Percentiles rank a stretch among this genome's conserved stretches.
phyloP scores from a whole-genome alignment of 2,113 vertebrate genomes.

The Nibea coibor region DNA sequence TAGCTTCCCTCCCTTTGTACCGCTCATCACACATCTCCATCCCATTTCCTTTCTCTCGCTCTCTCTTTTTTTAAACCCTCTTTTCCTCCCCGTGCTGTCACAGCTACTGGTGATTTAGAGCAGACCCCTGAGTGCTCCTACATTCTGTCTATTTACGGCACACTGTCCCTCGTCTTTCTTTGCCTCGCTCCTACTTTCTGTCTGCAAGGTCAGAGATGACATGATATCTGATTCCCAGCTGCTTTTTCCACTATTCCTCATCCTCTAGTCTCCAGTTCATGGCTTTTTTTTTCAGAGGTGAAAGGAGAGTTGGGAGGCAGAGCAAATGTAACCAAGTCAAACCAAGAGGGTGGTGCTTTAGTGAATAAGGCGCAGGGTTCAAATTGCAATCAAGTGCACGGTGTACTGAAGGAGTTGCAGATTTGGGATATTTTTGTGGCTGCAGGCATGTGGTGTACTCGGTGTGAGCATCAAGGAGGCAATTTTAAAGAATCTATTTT shows the following conservation, averaged over 20 bases:
- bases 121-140: slow-evolving; percentile 26
- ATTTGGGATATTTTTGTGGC: slow-evolving; percentile 23
- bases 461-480: slow-evolving; percentile 19
- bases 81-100: slow-evolving; percentile 31
- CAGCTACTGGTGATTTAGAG: slow-evolving; percentile 58
- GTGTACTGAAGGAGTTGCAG: not conserved
- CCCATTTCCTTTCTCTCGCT: slow-evolving; percentile 14
- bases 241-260: slow-evolving; percentile 29
- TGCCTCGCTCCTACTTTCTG: slow-evolving; percentile 3
- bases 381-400: slow-evolving; percentile 35
- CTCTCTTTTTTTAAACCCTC: slow-evolving; percentile 14
- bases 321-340: not conserved
- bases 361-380: slow-evolving; percentile 26
- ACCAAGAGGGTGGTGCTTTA: slow-evolving; percentile 30
- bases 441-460: slow-evolving; percentile 26
- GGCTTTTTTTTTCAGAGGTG: slow-evolving; percentile 6
- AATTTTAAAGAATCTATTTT: slow-evolving; percentile 29
- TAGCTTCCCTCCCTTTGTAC: slow-evolving; percentile 44
- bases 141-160: slow-evolving; percentile 34
- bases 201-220: slow-evolving; percentile 46
- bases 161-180: not conserved
- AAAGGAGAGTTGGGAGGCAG: slow-evolving; percentile 12
- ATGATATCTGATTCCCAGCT: slow-evolving; percentile 45
- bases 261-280: slow-evolving; percentile 1
- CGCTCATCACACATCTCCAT: slow-evolving; percentile 45